phyloP scores from a whole-genome alignment of 2,888 invertebrate species.

The Synergus itoensis region DNA sequence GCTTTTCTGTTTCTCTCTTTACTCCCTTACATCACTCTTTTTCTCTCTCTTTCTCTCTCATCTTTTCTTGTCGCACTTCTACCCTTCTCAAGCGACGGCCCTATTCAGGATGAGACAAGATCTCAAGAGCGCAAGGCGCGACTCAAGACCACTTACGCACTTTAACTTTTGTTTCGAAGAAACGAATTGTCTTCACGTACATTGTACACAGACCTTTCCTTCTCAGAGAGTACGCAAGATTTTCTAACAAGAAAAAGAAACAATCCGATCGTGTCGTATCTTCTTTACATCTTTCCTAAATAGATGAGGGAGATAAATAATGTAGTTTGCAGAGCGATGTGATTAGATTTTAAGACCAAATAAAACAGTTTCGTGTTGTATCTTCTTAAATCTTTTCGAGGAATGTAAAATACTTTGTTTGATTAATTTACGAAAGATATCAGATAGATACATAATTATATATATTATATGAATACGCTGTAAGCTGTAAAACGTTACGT shows the following conservation, averaged over 20 bases:
- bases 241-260: not conserved
- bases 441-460: not conserved
- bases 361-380: not conserved
- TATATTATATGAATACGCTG: no score
- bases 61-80: slow-evolving; percentile 46
- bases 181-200: slow-evolving; percentile 27
- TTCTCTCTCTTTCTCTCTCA: slow-evolving; percentile 21
- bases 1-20: slow-evolving; percentile 57
- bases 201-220: not conserved
- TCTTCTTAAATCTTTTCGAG: not conserved
- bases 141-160: slow-evolving; percentile 57
- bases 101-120: slow-evolving; percentile 55
- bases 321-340: not conserved
- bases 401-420: not conserved
- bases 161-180: slow-evolving; percentile 51
- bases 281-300: not conserved
- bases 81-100: slow-evolving; percentile 44
- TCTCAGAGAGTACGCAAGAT: not conserved
- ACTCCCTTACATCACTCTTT: slow-evolving; percentile 45
- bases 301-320: not conserved
- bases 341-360: not conserved
- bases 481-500: no score
- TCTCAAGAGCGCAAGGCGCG: slow-evolving; percentile 55
- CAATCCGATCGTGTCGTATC: slow-evolving; percentile 4
- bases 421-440: not conserved